Evolutionary conservation across 2,113 vertebrate genomes (phyloP).

Genomic region (Prionailurus viverrinus): DNA sequence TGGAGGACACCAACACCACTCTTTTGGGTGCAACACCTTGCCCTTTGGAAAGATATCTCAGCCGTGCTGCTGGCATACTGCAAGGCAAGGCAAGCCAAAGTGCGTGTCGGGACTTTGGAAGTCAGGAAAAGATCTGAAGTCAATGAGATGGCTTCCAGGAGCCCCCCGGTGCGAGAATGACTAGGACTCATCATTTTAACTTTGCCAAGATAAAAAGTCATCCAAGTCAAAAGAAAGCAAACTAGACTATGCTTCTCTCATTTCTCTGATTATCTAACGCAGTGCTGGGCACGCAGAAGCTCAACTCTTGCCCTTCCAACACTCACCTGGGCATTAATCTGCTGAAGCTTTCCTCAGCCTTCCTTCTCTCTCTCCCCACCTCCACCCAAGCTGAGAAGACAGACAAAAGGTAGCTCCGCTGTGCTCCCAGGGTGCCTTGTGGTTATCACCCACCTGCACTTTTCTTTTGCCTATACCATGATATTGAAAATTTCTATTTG

Average conservation of each 20-base stretch:
- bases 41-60: not conserved
- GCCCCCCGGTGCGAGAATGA: not conserved
- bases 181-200: not conserved
- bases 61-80: not conserved
- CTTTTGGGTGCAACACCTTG: too few relatives aligned
- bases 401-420: not conserved
- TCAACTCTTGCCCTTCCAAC: not conserved
- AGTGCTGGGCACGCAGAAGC: not conserved
- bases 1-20: rapidly evolving
- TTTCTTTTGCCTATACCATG: not conserved
- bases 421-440: rapidly evolving
- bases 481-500: not conserved
- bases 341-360: not conserved
- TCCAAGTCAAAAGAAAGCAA: not conserved
- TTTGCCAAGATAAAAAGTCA: not conserved
- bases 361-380: rapidly evolving
- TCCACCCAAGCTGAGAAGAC: not conserved
- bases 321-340: not conserved
- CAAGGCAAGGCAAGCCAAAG: not conserved
- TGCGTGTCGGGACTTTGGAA: not conserved
- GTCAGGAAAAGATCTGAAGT: not conserved
- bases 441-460: not conserved
- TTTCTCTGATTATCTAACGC: not conserved
- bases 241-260: not conserved
- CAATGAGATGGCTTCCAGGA: not conserved